Percentiles rank a stretch among this genome's conserved stretches.
phyloP scores from a whole-genome alignment of 2,797 vertebrate genomes.

The Tiaroga cobitis region DNA sequence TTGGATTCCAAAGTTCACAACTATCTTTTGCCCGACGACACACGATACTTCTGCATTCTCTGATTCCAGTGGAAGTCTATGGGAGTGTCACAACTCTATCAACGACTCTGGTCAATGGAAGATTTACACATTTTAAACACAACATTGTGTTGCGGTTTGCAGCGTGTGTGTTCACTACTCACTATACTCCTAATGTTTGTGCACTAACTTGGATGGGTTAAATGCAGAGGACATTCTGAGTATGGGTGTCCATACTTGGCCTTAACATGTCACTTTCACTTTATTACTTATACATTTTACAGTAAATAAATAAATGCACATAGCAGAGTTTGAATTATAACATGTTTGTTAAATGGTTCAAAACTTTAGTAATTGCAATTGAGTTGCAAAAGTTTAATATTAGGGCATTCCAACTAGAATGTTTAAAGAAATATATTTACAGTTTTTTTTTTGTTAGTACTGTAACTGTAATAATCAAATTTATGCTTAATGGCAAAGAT shows the following conservation, averaged over 20 bases:
- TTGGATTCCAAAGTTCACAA: not conserved
- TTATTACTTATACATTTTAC: not conserved
- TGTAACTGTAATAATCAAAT: not conserved
- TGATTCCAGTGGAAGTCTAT: not conserved
- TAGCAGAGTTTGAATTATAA: not conserved
- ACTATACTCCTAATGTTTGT: too few relatives aligned
- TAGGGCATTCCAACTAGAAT: not conserved
- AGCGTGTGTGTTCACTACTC: too few relatives aligned
- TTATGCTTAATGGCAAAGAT: not conserved
- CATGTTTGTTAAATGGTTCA: not conserved
- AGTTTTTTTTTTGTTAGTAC: not conserved
- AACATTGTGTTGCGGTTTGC: not conserved
- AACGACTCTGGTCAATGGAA: not conserved
- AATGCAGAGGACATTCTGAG: too few relatives aligned
- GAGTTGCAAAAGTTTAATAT: not conserved
- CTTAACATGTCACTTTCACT: too few relatives aligned
- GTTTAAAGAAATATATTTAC: not conserved
- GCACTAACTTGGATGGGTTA: too few relatives aligned
- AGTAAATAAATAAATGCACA: not conserved
- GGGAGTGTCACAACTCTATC: not conserved
- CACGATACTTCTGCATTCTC: not conserved
- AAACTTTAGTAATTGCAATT: not conserved
- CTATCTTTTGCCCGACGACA: not conserved
- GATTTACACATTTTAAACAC: not conserved
- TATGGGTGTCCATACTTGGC: too few relatives aligned